Percentiles rank a stretch among this genome's conserved stretches.
These are phyloP conservation scores for Serinus canaria DNA, from an alignment of 2,113 vertebrate species.

Conservation along the genomic window DNA sequence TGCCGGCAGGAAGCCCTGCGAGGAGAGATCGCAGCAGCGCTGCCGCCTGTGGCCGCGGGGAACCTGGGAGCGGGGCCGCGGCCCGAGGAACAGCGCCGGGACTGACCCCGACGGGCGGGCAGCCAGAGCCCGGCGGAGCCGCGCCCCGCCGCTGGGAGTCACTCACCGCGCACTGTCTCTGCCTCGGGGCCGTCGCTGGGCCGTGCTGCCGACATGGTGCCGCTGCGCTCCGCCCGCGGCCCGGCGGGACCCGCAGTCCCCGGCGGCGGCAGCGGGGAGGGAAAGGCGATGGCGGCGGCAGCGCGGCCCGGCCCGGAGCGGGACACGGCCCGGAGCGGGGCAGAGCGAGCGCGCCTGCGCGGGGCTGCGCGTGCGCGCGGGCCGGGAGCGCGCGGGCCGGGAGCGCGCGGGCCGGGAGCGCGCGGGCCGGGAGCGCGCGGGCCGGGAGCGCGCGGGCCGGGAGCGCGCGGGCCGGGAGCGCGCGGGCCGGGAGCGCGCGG, in stretches of 20 bases:
- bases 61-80: not conserved
- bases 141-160: not conserved
- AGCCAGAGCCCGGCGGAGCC: accelerated
- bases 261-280: not conserved
- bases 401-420: not conserved
- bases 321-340: too few relatives aligned
- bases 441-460: not conserved
- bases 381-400: too few relatives aligned
- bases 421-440: not conserved
- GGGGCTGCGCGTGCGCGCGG: accelerated
- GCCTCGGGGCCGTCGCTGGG: not conserved
- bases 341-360: not conserved
- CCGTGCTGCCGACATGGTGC: not conserved
- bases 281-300: not conserved
- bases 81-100: accelerated
- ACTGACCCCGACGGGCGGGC: not conserved
- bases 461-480: not conserved
- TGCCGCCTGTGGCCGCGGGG: not conserved
- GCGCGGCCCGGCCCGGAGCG: not conserved
- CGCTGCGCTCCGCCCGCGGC: not conserved
- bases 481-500: not conserved
- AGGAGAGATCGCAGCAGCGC: not conserved
- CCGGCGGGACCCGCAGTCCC: not conserved
- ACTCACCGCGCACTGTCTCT: not conserved
- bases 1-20: accelerated